Conservation (phyloP, 2,113 vertebrate species). For the Podocnemis expansa region DNA sequence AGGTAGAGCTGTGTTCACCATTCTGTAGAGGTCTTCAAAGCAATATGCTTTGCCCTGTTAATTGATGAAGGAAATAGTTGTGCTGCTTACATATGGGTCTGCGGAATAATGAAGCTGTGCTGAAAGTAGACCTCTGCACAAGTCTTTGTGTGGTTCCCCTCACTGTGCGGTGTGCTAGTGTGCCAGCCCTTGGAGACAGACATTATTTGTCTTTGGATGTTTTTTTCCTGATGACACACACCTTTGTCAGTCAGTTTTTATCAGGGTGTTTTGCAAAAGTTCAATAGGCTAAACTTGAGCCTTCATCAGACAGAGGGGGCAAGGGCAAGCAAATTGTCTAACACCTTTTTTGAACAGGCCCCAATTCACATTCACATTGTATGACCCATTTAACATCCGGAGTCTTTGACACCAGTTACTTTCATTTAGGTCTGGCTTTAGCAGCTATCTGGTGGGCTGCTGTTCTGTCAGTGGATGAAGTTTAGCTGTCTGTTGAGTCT, state of each 20-base stretch:
- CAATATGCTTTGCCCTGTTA: constrained; percentile 45
- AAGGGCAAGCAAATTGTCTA: neutral
- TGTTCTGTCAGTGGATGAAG: neutral
- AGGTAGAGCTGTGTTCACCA: neutral
- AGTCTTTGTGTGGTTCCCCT: neutral
- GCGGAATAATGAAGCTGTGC: constrained; percentile 14
- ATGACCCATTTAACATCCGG: neutral
- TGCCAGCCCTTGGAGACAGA: neutral
- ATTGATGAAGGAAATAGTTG: constrained; percentile 39
- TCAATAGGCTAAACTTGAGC: constrained; percentile 3
- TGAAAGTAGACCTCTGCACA: neutral
- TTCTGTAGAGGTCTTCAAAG: constrained; percentile 34
- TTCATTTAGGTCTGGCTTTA: neutral
- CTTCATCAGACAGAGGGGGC: rapidly evolving
- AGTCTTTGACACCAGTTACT: neutral
- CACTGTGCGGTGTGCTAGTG: neutral
- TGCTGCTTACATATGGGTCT: neutral
- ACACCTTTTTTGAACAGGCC: neutral
- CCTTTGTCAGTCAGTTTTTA: neutral
- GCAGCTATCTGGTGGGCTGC: neutral
- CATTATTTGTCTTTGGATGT: neutral
- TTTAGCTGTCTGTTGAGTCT: neutral
- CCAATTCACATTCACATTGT: neutral
- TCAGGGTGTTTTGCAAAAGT: neutral
- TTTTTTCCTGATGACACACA: neutral